Conservation (phyloP, 1,140 invertebrate genomes). For the Lasioglossum baleicum region DNA sequence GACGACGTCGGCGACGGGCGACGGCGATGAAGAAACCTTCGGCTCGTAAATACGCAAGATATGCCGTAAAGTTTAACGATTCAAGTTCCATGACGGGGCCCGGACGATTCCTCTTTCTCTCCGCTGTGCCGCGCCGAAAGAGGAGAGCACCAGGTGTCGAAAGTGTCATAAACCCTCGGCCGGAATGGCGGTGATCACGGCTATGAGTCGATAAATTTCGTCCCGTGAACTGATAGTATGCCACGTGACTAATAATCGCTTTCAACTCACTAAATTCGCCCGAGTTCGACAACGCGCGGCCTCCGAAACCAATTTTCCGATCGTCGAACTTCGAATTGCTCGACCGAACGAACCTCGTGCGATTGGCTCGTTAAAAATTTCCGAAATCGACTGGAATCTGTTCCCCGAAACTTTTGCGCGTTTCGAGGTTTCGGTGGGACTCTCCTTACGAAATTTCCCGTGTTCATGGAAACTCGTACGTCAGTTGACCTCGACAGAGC, state of each 20-base stretch:
- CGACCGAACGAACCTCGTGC: too few relatives aligned
- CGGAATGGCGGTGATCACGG: conserved; percentile 34
- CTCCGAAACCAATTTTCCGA: conserved; percentile 25
- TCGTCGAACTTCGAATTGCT: conserved; percentile 8
- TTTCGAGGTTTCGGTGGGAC: too few relatives aligned
- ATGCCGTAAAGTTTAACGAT: conserved; percentile 67
- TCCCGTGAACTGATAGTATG: conserved; percentile 17
- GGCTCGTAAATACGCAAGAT: conserved; percentile 62
- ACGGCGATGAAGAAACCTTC: conserved; percentile 44
- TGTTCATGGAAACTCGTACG: too few relatives aligned
- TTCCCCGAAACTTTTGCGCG: too few relatives aligned
- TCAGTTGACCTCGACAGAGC: too few relatives aligned
- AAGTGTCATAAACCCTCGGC: conserved; percentile 48
- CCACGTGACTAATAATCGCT: conserved; percentile 39
- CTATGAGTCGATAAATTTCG: conserved; percentile 51
- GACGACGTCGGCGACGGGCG: conserved; percentile 1
- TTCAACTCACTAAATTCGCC: conserved; percentile 46
- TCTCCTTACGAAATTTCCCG: too few relatives aligned
- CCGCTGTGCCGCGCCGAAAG: too few relatives aligned
- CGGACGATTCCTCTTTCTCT: neutral
- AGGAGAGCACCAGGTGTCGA: conserved; percentile 60
- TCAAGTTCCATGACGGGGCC: conserved; percentile 46
- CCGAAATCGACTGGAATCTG: too few relatives aligned
- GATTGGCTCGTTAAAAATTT: too few relatives aligned
- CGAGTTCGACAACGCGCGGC: neutral